These are phyloP conservation scores for Dreissena rostriformis DNA, from an alignment of 1,140 invertebrate species.

Conservation along the genomic window DNA sequence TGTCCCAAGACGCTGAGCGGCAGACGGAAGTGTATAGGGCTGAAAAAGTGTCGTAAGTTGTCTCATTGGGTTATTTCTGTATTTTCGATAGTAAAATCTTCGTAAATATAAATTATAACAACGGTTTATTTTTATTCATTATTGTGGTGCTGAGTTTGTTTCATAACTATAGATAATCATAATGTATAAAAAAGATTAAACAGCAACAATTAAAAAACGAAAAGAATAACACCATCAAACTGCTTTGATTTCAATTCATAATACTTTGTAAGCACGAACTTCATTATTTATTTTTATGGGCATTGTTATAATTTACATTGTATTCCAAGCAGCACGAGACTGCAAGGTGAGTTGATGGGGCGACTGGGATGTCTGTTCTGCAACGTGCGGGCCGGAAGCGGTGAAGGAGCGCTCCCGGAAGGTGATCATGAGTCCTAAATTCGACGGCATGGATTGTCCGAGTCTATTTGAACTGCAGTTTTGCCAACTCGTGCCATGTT, in stretches of 20 bases:
- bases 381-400: conserved; percentile 68
- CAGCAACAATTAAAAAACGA: too few relatives aligned
- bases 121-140: too few relatives aligned
- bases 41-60: conserved; percentile 72
- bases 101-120: too few relatives aligned
- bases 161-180: too few relatives aligned
- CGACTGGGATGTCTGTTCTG: conserved; percentile 70
- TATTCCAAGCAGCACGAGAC: conserved; percentile 66
- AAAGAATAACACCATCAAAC: background rate
- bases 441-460: conserved; percentile 68
- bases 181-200: too few relatives aligned
- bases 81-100: too few relatives aligned
- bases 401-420: conserved; percentile 65
- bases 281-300: background rate
- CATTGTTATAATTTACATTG: background rate
- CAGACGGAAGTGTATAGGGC: conserved; percentile 68
- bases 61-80: too few relatives aligned
- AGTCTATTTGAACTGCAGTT: conserved; percentile 67
- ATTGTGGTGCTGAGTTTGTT: too few relatives aligned
- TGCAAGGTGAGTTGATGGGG: conserved; percentile 70
- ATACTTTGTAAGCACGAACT: background rate
- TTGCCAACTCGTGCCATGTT: conserved; percentile 69
- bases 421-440: conserved; percentile 63
- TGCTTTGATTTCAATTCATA: background rate
- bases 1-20: conserved; percentile 72